Evolutionary conservation across 2,888 invertebrate species (phyloP), one percentile per base, ranked within the genome.

Genomic region (Dolichomitus sp.): DNA sequence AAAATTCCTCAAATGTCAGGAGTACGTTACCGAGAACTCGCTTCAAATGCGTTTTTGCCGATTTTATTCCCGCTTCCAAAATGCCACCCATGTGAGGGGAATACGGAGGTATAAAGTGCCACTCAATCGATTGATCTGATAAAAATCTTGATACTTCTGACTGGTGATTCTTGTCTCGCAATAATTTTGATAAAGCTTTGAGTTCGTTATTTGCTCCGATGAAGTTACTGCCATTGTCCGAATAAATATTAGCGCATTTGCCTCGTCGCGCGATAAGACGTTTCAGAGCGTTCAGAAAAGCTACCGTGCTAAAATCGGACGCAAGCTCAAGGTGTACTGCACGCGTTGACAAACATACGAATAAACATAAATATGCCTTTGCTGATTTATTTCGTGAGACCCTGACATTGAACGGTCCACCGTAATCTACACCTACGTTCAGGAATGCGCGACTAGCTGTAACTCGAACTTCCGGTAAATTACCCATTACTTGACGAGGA

Each of bases 251-350:
- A 2, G 17, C 0, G n/a, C 17, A 19, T 40, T 40, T 37, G 2
- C 40, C 40, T 7, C 61, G 17, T 6, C 61, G 37, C 2, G 61
- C 37, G 5, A 61, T 40, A 17, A 61, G 17, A 19, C 61, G 37
- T 48, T 84, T 77, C 5, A 87, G 66, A 11, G 85, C 78, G 3
- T 84, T 86, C 7, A 88, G 14, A 37, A 88, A 88, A 0, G 81
- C 83, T 6, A 82, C 75, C 0, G 85, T 84, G 1, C 85, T 74
- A 4, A 88, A 59, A 19, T 86, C 85, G 0, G 75, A 79, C 17
- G 80, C 87, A 30, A 87, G 45, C 48, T 87, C 88, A 17, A 88
- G 40, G 33, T 87, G 85, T 14, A 81, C 40, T 4, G 88, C 88
- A 52, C 83, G 86, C 0, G 83, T 80, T 0, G 84, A 69, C 14